A percentile compares a stretch with the other conserved stretches of the same genome.
Conservation (phyloP, 2,113 vertebrate species). For the Pterocles burchelli region DNA sequence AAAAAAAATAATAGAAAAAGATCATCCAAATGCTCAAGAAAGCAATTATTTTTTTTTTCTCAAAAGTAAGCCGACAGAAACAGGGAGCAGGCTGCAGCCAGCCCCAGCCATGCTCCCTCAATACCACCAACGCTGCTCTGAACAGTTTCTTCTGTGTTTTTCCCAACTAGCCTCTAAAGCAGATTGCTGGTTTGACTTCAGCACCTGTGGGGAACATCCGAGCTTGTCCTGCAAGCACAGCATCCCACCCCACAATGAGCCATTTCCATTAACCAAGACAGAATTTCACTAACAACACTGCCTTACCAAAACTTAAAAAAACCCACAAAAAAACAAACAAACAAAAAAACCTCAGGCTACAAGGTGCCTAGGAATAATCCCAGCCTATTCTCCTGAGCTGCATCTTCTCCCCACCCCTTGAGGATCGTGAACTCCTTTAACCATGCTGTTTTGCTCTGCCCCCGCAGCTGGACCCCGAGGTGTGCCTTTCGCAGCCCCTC, state of each 20-base stretch:
- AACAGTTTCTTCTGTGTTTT: neutral
- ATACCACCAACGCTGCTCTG: neutral
- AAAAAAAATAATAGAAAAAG: neutral
- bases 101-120: neutral
- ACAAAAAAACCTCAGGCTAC: too few species aligned
- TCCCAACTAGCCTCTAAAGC: neutral
- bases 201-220: neutral
- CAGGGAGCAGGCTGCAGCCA: neutral
- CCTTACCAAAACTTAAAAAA: neutral
- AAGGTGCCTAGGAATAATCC: neutral
- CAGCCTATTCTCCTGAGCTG: neutral
- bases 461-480: accelerated
- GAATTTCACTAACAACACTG: accelerated
- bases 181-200: neutral
- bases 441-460: neutral
- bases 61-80: neutral
- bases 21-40: neutral
- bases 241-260: neutral
- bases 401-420: neutral
- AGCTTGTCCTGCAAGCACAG: neutral
- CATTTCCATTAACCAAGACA: neutral
- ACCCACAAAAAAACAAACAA: too few species aligned
- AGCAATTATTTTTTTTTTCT: neutral
- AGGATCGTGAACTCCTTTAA: neutral
- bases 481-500: neutral